Evolutionary conservation across 92 coral and sea anemone species (phyloP), one percentile per base, ranked within the genome.

Genomic region (Heteractis magnifica): DNA sequence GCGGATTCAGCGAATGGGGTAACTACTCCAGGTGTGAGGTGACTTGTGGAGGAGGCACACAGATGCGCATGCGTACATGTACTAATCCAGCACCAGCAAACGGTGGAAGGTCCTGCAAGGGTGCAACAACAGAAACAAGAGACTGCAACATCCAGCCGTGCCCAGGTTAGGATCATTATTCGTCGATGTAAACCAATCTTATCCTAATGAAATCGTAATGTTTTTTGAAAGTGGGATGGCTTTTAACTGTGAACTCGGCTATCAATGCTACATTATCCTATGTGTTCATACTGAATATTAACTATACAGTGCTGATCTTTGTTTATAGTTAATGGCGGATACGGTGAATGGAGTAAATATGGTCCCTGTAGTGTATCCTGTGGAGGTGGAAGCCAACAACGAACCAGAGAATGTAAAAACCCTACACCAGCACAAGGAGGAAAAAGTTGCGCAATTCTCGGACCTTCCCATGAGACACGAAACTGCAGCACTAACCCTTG

Each of bases 341-440:
- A 89, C 84, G 71, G 89, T n/a, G 90, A 76, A 11, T 97, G 99
- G 99, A 84, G 89, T 16, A 81, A 76, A 62, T 97, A 80, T 78
- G 95, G 97, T 7, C 88, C 92, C n/a, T 97, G 99, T 56, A 90
- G 94, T 77, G 92, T 90, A 1, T 87, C 98, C 1, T 97, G 99
- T 82, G 99, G 99, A 23, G 93, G 93, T 62, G 99, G 99, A 23
- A 74, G 88, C 73, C 92, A 86, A 52, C 98, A 90, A 44, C 92
- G 97, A 53, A 97, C 89, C 49, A 86, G 99, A 71, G 68, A 82
- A 10, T 97, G 99, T 70, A 90, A 88, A 34, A 89, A 83, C 70
- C 99, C 99, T 15, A 6, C 88, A 12, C 97, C 99, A 15, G 85
- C 89, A 59, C 92, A 97, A 26, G 99, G 98, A 5, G 99, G 99